phyloP scores from a whole-genome alignment of 2,113 vertebrate species.

The Sylvia atricapilla region DNA sequence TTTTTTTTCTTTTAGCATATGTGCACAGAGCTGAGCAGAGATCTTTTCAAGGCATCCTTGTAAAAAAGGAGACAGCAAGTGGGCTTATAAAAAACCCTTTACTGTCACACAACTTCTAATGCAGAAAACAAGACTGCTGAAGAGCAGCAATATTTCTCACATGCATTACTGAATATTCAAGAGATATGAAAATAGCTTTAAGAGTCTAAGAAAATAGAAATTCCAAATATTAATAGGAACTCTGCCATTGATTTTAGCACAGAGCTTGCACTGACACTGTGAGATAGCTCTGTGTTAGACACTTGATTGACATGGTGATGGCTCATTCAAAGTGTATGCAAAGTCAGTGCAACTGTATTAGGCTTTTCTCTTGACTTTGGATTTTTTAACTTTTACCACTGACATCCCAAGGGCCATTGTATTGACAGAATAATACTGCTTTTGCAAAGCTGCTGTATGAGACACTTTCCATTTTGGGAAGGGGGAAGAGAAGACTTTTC shows the following conservation, averaged over 20 bases:
- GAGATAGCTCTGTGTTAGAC: conserved; percentile 64
- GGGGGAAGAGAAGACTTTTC: neutral
- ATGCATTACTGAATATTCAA: conserved; percentile 41
- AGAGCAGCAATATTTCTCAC: conserved; percentile 34
- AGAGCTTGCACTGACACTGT: conserved; percentile 59
- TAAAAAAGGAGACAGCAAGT: conserved; percentile 39
- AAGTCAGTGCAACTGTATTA: conserved; percentile 63
- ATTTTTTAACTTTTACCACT: conserved; percentile 61
- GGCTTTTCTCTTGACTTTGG: conserved; percentile 62
- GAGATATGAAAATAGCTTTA: conserved; percentile 45
- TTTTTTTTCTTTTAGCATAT: neutral
- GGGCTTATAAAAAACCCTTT: conserved; percentile 35
- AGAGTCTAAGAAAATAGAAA: conserved; percentile 60
- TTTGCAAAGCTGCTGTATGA: neutral
- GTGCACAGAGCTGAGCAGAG: neutral
- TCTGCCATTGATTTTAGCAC: conserved; percentile 66
- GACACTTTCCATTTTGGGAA: conserved; percentile 8
- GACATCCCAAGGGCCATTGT: conserved; percentile 65
- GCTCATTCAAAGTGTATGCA: conserved; percentile 70
- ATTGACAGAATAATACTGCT: conserved; percentile 53
- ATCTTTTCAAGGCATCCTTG: conserved; percentile 24
- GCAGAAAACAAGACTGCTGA: conserved; percentile 34
- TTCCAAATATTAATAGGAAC: conserved; percentile 63
- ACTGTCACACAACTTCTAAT: conserved; percentile 40
- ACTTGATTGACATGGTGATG: conserved; percentile 74